phyloP scores from a whole-genome alignment of 1,140 invertebrate species.

The Bombus pascuorum region DNA sequence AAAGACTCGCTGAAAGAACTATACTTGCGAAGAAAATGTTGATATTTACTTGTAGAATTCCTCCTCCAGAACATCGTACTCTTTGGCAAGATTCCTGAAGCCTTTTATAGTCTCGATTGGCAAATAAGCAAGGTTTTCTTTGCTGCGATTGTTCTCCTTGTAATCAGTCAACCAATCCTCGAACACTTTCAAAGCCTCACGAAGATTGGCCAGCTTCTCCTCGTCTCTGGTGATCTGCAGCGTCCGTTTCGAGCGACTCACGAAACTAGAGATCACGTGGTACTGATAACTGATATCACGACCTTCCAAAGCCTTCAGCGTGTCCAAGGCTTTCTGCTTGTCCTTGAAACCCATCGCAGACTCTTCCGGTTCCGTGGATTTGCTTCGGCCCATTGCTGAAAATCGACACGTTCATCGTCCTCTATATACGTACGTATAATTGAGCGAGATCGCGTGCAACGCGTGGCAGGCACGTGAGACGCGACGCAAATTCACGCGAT shows the following conservation, averaged over 20 bases:
- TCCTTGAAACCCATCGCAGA: slow-evolving; percentile 77
- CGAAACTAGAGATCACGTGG: slow-evolving; percentile 75
- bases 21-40: background rate
- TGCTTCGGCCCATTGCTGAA: slow-evolving; percentile 49
- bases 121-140: slow-evolving; percentile 77
- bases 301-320: slow-evolving; percentile 73
- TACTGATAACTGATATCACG: slow-evolving; percentile 77
- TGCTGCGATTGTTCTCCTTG: slow-evolving; percentile 70
- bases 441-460: background rate
- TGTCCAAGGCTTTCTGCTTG: slow-evolving; percentile 78
- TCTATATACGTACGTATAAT: background rate
- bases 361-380: slow-evolving; percentile 53
- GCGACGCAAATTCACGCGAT: slow-evolving; percentile 11
- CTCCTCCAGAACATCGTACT: slow-evolving; percentile 69
- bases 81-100: slow-evolving; percentile 72
- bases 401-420: background rate
- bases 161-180: slow-evolving; percentile 78
- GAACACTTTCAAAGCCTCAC: slow-evolving; percentile 74
- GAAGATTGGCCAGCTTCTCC: slow-evolving; percentile 73
- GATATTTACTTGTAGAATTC: slow-evolving; percentile 66
- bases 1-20: background rate
- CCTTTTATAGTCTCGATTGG: slow-evolving; percentile 73
- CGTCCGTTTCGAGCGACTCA: slow-evolving; percentile 77
- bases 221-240: slow-evolving; percentile 78
- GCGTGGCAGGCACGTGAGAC: background rate